These are phyloP conservation scores for Drosophila malerkotliana DNA, from an alignment of 1,140 invertebrate species.

Conservation along the genomic window DNA sequence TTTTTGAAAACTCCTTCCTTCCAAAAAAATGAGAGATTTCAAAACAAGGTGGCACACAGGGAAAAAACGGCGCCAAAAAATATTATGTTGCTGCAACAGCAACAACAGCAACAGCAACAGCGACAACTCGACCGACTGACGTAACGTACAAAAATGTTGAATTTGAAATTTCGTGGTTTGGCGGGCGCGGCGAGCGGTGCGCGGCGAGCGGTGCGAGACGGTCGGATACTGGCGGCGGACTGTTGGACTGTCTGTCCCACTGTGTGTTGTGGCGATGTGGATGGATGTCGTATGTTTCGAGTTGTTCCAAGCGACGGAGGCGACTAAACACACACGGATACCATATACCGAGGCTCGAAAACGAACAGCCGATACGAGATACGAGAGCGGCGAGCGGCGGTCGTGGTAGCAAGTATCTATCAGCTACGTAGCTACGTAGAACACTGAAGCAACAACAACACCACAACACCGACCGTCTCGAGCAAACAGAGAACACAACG, in stretches of 20 bases:
- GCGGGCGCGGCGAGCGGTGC: neutral
- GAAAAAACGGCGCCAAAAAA: constrained; percentile 76
- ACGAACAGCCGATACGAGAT: constrained; percentile 9
- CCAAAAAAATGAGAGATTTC: constrained; percentile 25
- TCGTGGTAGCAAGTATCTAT: constrained; percentile 64
- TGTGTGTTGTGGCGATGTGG: constrained; percentile 27
- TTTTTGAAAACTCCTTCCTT: constrained; percentile 1
- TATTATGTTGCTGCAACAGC: constrained; percentile 17
- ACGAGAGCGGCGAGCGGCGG: constrained; percentile 14
- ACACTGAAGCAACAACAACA: constrained; percentile 60
- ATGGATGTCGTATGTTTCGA: constrained; percentile 76
- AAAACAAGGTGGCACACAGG: constrained; percentile 31
- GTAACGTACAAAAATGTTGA: constrained; percentile 76
- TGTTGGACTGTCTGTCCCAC: constrained; percentile 68
- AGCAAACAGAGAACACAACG: constrained; percentile 78
- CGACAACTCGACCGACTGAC: constrained; percentile 50
- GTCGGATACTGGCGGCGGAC: constrained; percentile 28
- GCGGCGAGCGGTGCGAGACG: constrained; percentile 11
- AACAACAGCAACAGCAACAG: constrained; percentile 23
- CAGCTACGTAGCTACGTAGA: constrained; percentile 69
- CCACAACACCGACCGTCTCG: constrained; percentile 18
- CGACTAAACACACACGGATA: constrained; percentile 76
- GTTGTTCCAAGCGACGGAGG: constrained; percentile 79
- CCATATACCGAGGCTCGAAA: constrained; percentile 19
- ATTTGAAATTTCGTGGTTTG: constrained; percentile 42